Evolutionary conservation across 2,888 invertebrate genomes (phyloP).

Genomic region (Epirrita christyi): DNA sequence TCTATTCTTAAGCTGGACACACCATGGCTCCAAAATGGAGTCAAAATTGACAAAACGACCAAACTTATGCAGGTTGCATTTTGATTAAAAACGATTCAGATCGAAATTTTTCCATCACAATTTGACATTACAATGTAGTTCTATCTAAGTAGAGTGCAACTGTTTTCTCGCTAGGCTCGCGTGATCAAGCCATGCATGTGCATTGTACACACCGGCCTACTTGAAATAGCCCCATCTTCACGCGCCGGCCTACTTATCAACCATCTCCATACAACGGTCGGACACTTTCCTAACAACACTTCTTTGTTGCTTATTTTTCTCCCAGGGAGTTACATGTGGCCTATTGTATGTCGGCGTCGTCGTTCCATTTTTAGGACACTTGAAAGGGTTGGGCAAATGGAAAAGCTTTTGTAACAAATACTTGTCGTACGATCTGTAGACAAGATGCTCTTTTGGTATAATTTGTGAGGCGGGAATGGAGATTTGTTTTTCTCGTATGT

Average conservation of each 20-base stretch:
- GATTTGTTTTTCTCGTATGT: constrained; percentile 30
- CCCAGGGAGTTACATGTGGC: constrained; percentile 46
- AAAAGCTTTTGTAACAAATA: constrained; percentile 34
- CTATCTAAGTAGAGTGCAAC: background rate
- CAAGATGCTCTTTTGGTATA: constrained; percentile 33
- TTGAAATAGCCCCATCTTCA: constrained; percentile 35
- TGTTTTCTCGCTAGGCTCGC: constrained; percentile 21
- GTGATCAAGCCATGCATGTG: constrained; percentile 26
- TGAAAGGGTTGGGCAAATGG: constrained; percentile 48
- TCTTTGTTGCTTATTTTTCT: constrained; percentile 53
- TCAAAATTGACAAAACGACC: too few species aligned
- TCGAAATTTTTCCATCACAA: too few species aligned
- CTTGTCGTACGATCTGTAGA: constrained; percentile 27
- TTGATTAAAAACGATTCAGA: too few species aligned
- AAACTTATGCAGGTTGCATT: too few species aligned
- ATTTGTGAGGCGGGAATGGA: constrained; percentile 34
- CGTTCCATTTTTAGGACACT: constrained; percentile 55
- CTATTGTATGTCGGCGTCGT: constrained; percentile 46
- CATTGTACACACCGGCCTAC: constrained; percentile 40
- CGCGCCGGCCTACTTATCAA: constrained; percentile 35
- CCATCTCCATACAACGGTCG: constrained; percentile 40
- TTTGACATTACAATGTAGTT: too few species aligned
- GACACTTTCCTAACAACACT: constrained; percentile 50
- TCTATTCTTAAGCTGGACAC: too few species aligned
- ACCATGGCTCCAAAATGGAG: too few species aligned